A percentile compares a stretch with the other conserved stretches of the same genome.
Evolutionary conservation across 2,888 invertebrate genomes (phyloP).

Genomic region (Drosophila siamana): DNA sequence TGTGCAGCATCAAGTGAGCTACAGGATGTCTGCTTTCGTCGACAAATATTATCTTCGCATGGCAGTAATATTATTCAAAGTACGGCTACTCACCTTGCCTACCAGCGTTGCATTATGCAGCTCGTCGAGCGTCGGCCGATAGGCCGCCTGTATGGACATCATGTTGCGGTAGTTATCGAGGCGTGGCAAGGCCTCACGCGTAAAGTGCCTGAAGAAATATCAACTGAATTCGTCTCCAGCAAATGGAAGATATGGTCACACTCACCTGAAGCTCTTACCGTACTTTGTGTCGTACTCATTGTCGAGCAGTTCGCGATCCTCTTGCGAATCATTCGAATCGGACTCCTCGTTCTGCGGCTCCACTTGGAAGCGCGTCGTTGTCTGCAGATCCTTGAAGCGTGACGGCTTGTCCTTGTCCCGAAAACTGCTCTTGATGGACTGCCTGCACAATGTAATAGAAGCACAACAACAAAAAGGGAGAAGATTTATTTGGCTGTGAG

Average conservation of each 20-base stretch:
- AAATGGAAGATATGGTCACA: background rate
- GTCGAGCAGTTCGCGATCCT: slow-evolving; percentile 86
- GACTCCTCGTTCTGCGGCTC: slow-evolving; percentile 84
- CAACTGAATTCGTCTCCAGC: too few relatives aligned
- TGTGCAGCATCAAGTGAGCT: too few relatives aligned
- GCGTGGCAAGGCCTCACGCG: slow-evolving; percentile 93
- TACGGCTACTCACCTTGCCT: slow-evolving; percentile 89
- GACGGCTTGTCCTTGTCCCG: slow-evolving; percentile 88
- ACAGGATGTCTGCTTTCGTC: background rate
- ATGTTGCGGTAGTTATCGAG: slow-evolving; percentile 96
- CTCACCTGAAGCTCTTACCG: slow-evolving; percentile 91
- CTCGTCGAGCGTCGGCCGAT: slow-evolving; percentile 94
- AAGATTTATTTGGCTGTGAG: background rate
- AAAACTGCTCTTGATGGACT: slow-evolving; percentile 88
- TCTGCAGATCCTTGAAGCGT: slow-evolving; percentile 87
- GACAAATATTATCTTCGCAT: background rate
- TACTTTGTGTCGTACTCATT: slow-evolving; percentile 89
- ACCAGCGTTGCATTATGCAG: slow-evolving; percentile 93
- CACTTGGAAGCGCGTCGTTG: slow-evolving; percentile 88
- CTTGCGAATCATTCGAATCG: slow-evolving; percentile 86
- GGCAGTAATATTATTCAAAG: background rate
- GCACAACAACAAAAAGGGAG: background rate
- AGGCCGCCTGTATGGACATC: slow-evolving; percentile 94
- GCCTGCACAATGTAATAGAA: slow-evolving; percentile 61
- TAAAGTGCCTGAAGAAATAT: slow-evolving; percentile 89